Conservation (phyloP, 2,113 vertebrate genomes). For the Daphoenositta chrysoptera region DNA sequence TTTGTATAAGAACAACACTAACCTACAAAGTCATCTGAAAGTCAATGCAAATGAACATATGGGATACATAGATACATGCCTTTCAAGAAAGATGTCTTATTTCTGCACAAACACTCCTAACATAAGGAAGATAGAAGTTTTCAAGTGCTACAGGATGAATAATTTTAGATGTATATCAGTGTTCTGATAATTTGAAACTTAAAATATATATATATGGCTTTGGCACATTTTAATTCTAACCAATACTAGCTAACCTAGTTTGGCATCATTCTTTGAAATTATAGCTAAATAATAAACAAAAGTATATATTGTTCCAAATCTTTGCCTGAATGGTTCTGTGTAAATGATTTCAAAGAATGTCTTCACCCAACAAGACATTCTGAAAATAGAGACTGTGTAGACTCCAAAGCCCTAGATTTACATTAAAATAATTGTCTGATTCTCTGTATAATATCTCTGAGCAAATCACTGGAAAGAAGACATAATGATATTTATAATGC, state of each 20-base stretch:
- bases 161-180: background rate
- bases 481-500: background rate
- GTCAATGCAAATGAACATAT: background rate
- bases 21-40: slow-evolving; percentile 20
- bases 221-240: background rate
- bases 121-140: background rate
- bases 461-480: background rate
- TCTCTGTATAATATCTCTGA: background rate
- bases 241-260: background rate
- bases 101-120: background rate
- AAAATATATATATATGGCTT: background rate
- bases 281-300: background rate
- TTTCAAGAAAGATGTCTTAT: background rate
- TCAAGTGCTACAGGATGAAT: background rate
- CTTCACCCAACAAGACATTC: background rate
- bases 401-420: background rate
- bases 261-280: background rate
- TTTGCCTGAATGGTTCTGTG: background rate
- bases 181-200: background rate
- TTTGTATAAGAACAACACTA: background rate
- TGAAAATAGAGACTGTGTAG: background rate
- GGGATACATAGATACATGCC: background rate
- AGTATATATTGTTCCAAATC: background rate
- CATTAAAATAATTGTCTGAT: background rate
- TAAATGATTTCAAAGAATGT: background rate